Conservation (phyloP, 1,140 invertebrate species). For the Mizuhopecten yessoensis region DNA sequence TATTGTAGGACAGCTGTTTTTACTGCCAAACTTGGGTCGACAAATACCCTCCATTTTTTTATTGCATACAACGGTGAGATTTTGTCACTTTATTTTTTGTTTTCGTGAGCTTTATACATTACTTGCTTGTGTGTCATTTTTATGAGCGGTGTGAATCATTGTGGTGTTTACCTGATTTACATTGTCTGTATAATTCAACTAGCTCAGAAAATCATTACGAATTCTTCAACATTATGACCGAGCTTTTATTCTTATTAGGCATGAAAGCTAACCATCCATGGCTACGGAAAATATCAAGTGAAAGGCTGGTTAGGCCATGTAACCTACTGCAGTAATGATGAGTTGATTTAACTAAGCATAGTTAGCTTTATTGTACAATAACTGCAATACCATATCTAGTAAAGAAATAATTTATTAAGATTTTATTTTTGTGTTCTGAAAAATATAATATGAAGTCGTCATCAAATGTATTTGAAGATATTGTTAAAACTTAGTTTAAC, state of each 20-base stretch:
- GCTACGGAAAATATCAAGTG: not conserved
- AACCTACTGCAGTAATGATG: not conserved
- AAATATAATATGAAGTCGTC: no score
- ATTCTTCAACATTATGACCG: no score
- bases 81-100: not conserved
- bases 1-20: conserved; percentile 17
- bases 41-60: not conserved
- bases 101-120: no score
- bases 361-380: not conserved
- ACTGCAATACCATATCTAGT: not conserved
- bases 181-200: not conserved
- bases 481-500: no score
- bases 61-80: not conserved
- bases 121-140: not conserved
- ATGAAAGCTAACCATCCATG: not conserved
- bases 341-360: not conserved
- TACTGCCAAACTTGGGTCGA: not conserved
- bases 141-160: no score
- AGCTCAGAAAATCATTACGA: no score
- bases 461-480: not conserved
- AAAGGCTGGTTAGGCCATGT: not conserved
- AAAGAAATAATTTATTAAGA: no score
- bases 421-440: no score
- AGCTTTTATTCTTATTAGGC: no score
- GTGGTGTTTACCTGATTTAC: not conserved